phyloP scores from a whole-genome alignment of 2,113 vertebrate genomes.

The Lathamus discolor region DNA sequence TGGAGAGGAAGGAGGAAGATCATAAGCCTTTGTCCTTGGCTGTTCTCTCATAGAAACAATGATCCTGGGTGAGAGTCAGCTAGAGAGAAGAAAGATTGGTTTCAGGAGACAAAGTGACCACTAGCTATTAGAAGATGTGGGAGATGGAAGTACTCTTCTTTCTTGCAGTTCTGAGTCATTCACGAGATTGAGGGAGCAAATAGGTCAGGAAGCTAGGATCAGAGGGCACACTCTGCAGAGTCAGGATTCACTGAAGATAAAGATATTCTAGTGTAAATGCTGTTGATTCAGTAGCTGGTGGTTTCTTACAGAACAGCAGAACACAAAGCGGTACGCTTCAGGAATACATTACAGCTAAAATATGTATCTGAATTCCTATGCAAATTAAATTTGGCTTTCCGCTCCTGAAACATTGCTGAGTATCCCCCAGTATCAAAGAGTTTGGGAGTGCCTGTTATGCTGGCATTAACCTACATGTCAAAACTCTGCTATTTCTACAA shows the following conservation, averaged over 20 bases:
- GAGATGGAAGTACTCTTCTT: not conserved
- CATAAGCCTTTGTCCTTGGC: not conserved
- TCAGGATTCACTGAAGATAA: not conserved
- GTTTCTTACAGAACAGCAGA: not conserved
- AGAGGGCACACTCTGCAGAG: not conserved
- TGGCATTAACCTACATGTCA: not conserved
- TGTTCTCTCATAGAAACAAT: not conserved
- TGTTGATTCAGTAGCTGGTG: not conserved
- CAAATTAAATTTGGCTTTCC: not conserved
- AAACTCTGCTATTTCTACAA: constrained; percentile 29
- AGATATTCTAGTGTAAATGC: not conserved
- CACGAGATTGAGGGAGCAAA: not conserved
- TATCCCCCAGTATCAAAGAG: not conserved
- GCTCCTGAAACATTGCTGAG: not conserved
- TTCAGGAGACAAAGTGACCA: not conserved
- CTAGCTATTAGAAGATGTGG: not conserved
- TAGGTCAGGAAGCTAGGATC: not conserved
- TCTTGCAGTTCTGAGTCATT: not conserved
- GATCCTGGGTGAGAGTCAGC: not conserved
- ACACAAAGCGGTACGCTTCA: not conserved
- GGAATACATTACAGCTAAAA: not conserved
- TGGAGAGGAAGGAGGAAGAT: not conserved
- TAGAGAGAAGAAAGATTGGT: not conserved
- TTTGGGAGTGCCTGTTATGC: not conserved
- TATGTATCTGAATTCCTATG: not conserved